phyloP scores from a whole-genome alignment of 1,140 invertebrate species.

The Caenorhabditis remanei region DNA sequence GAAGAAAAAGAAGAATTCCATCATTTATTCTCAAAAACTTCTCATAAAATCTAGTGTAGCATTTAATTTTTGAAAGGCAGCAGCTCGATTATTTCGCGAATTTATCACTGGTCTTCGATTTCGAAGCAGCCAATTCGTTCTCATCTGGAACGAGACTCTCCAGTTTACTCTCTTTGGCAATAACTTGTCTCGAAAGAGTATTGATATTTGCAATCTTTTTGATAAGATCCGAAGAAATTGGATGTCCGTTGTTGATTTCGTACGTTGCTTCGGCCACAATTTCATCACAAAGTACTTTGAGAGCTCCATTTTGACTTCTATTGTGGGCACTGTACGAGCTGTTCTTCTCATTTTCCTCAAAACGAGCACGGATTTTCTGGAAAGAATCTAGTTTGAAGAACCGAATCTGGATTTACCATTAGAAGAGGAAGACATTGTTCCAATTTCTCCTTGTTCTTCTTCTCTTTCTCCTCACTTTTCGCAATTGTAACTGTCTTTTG shows the following conservation, averaged over 20 bases:
- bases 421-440: too few relatives aligned
- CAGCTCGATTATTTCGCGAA: too few relatives aligned
- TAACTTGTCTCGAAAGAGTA: conserved; percentile 32
- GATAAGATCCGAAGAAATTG: neutral
- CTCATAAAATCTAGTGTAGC: too few relatives aligned
- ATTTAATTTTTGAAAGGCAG: too few relatives aligned
- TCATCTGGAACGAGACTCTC: conserved; percentile 19
- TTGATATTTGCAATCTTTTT: conserved; percentile 41
- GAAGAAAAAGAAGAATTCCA: too few relatives aligned
- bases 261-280: neutral
- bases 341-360: conserved; percentile 13
- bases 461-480: neutral
- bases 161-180: conserved; percentile 16
- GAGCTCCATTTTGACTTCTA: neutral
- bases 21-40: too few relatives aligned
- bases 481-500: neutral
- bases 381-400: neutral
- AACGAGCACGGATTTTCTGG: neutral
- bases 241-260: neutral
- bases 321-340: conserved; percentile 18
- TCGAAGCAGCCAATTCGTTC: conserved; percentile 22
- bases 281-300: conserved; percentile 21
- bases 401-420: neutral
- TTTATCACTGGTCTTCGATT: neutral
- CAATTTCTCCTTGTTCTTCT: too few relatives aligned